phyloP scores from a whole-genome alignment of 2,888 invertebrate species.

The Palloptera scutellata region DNA sequence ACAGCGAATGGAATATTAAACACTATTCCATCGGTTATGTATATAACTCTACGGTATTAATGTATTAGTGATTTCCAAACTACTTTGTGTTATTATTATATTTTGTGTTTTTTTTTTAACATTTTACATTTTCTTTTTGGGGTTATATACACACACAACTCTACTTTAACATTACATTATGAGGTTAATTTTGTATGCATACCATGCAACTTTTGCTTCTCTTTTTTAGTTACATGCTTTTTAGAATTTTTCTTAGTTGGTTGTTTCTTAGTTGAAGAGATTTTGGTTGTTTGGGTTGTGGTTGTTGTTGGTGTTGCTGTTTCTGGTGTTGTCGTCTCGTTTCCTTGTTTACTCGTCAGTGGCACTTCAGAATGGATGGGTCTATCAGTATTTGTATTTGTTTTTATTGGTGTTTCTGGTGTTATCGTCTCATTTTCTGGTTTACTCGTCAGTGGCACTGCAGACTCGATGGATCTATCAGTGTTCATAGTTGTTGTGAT shows the following conservation, averaged over 20 bases:
- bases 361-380: conserved; percentile 1
- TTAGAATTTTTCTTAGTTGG: conserved; percentile 30
- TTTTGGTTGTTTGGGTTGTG: conserved; percentile 33
- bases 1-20: conserved; percentile 43
- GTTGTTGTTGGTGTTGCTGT: conserved; percentile 25
- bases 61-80: conserved; percentile 38
- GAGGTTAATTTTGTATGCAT: conserved; percentile 30
- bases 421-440: neutral
- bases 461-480: neutral
- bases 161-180: conserved; percentile 31
- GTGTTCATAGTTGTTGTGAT: conserved; percentile 16
- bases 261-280: conserved; percentile 27
- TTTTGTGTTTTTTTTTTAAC: no score
- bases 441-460: neutral
- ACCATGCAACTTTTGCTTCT: conserved; percentile 34
- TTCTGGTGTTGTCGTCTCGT: conserved; percentile 4
- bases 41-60: conserved; percentile 24
- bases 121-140: no score
- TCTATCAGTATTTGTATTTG: conserved; percentile 4
- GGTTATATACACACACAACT: conserved; percentile 24
- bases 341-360: neutral
- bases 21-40: conserved; percentile 19
- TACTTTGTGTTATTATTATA: conserved; percentile 35
- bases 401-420: neutral
- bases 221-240: conserved; percentile 29